Conservation (phyloP, 2,797 vertebrate genomes). For the Aldrovandia affinis region DNA sequence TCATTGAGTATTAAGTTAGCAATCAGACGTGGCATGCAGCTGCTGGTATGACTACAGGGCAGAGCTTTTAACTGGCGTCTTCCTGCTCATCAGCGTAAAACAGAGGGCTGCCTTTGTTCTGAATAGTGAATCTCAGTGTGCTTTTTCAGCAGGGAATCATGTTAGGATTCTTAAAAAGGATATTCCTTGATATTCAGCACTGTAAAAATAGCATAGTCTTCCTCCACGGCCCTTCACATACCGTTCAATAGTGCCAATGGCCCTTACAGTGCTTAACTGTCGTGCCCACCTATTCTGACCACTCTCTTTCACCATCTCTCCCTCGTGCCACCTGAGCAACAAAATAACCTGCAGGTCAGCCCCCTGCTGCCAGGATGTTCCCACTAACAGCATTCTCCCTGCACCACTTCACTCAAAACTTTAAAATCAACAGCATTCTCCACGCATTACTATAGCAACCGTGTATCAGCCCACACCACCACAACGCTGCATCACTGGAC, state of each 20-base stretch:
- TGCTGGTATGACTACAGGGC: slow-evolving; percentile 47
- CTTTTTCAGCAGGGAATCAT: slow-evolving; percentile 58
- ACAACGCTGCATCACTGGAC: background rate
- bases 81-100: slow-evolving; percentile 47
- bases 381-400: background rate
- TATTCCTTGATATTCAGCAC: background rate
- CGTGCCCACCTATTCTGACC: background rate
- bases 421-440: no score
- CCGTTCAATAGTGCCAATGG: background rate
- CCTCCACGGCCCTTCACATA: background rate
- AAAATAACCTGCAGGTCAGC: background rate
- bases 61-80: slow-evolving; percentile 46
- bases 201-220: background rate
- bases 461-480: no score
- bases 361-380: background rate
- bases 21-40: slow-evolving; percentile 45
- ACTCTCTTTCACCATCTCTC: background rate
- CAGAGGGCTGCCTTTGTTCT: slow-evolving; percentile 37
- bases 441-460: no score
- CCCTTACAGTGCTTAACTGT: background rate
- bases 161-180: slow-evolving; percentile 52
- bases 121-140: slow-evolving; percentile 54
- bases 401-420: no score
- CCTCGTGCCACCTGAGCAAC: background rate
- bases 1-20: slow-evolving; percentile 54